phyloP scores from a whole-genome alignment of 2,113 vertebrate species.

The Onychorhynchus coronatus region DNA sequence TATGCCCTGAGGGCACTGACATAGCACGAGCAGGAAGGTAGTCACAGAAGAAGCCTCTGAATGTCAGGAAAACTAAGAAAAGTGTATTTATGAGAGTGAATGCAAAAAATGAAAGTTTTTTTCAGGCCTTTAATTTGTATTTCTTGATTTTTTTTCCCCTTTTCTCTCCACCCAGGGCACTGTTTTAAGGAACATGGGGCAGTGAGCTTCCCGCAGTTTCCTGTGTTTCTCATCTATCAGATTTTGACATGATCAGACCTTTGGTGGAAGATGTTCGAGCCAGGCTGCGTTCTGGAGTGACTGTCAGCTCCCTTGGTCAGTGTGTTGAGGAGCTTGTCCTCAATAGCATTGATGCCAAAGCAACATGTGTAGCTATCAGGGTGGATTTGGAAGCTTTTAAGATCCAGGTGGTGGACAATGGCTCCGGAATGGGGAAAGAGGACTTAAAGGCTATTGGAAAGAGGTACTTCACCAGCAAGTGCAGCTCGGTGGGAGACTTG shows the following conservation, averaged over 20 bases:
- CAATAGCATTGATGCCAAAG: slow-evolving; percentile 90
- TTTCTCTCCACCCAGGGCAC: not conserved
- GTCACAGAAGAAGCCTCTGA: not conserved
- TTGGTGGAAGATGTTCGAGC: slow-evolving; percentile 82
- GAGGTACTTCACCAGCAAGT: slow-evolving; percentile 91
- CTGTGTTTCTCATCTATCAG: not conserved
- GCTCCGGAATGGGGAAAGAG: slow-evolving; percentile 80
- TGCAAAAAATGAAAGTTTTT: not conserved
- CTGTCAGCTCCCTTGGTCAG: slow-evolving; percentile 83
- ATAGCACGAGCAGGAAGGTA: not conserved
- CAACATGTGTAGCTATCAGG: slow-evolving; percentile 89
- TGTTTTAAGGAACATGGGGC: not conserved
- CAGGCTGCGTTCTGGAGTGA: slow-evolving; percentile 86
- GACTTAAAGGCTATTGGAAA: slow-evolving; percentile 82
- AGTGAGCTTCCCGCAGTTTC: not conserved
- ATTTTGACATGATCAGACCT: slow-evolving; percentile 82
- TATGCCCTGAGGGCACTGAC: not conserved
- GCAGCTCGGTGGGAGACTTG: slow-evolving; percentile 81
- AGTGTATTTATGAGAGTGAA: not conserved
- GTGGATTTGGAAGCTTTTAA: slow-evolving; percentile 89
- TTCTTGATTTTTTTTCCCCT: not conserved
- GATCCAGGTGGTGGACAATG: slow-evolving; percentile 93
- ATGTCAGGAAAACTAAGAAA: not conserved
- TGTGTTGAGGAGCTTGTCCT: slow-evolving; percentile 92
- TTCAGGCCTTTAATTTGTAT: not conserved